These are phyloP conservation scores for Romanogobio albipinnatus DNA, from an alignment of 2,113 vertebrate genomes.

Conservation along the genomic window DNA sequence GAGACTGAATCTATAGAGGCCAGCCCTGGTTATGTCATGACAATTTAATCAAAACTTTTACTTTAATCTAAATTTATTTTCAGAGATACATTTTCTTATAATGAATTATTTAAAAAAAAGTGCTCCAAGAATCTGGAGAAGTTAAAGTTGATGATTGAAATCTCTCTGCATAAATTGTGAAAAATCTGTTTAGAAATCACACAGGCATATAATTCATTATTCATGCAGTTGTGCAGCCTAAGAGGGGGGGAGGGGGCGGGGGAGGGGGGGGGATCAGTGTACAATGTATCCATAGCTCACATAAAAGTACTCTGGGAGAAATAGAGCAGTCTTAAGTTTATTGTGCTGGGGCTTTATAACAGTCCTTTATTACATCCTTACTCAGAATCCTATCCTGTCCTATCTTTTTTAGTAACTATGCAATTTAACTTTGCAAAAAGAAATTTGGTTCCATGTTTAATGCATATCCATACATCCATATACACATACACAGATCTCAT, in stretches of 20 bases:
- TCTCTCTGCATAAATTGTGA: constrained; percentile 38
- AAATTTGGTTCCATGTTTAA: too few relatives aligned
- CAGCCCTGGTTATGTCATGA: constrained; percentile 15
- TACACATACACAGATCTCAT: background rate
- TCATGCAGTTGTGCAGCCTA: background rate
- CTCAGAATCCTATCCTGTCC: background rate
- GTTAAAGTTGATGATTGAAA: constrained; percentile 27
- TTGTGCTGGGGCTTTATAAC: background rate
- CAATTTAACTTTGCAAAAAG: too few relatives aligned
- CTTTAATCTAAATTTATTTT: background rate
- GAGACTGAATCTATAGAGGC: background rate
- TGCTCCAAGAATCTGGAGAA: constrained; percentile 26
- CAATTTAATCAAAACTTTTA: constrained; percentile 25
- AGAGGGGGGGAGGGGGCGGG: too few relatives aligned
- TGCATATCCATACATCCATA: too few relatives aligned
- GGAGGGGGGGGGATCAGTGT: background rate
- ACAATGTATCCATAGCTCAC: constrained; percentile 4
- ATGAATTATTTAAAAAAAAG: constrained; percentile 46
- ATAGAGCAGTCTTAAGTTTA: background rate
- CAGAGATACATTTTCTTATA: constrained; percentile 8
- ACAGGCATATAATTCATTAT: constrained; percentile 13
- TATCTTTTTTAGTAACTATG: too few relatives aligned
- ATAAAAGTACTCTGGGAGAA: constrained; percentile 11
- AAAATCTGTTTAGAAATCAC: constrained; percentile 3
- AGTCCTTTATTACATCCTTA: background rate